Base-by-base conservation (phyloP, 2,797 vertebrate species). In the Tadarida brasiliensis region DNA sequence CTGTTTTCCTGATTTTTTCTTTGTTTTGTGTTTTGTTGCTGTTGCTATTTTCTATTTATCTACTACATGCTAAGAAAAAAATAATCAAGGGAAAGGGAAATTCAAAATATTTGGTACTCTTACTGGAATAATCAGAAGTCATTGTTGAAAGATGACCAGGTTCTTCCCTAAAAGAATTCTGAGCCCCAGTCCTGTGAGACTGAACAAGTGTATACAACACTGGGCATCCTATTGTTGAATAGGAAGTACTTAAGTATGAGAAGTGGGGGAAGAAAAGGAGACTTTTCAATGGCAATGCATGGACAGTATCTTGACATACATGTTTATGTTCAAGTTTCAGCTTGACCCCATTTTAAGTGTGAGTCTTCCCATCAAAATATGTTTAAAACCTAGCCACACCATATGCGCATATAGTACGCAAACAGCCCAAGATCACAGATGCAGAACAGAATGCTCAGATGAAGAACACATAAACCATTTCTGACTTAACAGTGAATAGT, bases 71-170 rank as follows among this genome's bases (percentile, higher is more conserved):
- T 17, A 56, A 15, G 24, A 56, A 57, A 77, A 83, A 97, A 92
- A 82, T 61, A 93, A 85, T 30, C 26, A 20, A 88, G 14, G 89
- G 14, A 81, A 63, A 90, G 33, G 7, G 28, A 61, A 54, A 84
- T 49, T 65, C 24, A 82, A 91, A 96, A 82, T 65, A 80, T n/a
- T 51, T 87, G 39, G 11, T 9, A 74, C 1, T n/a, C 54, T 95
- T 44, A 35, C 0, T 54, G 33, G 11, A 33, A 54, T 3, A 78
- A 87, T 39, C 54, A 71, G 35, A 84, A 87, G 61, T 94, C 61
- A n/a, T 2, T 67, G 7, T 4, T 73, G 20, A 63, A 91, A 82
- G 56, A n/a, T 12, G 11, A 73, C 28, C 0, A 59, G 11, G 51
- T 47, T 67, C 15, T 70, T 78, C 30, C 16, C 47, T 59, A 57